phyloP scores from a whole-genome alignment of 2,113 vertebrate genomes.

The Aptenodytes forsteri region DNA sequence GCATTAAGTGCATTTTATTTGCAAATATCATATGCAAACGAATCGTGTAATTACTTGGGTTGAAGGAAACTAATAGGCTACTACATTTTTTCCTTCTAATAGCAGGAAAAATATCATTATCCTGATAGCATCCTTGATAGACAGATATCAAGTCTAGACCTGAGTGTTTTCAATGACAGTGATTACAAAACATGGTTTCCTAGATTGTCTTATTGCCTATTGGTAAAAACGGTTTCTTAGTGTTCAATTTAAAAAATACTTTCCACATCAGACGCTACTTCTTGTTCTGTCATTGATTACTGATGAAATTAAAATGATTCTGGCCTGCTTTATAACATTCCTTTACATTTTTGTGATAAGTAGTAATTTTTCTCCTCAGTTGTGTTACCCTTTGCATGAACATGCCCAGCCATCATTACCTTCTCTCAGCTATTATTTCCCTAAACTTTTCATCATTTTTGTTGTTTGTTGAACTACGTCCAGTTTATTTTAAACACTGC shows the following conservation, averaged over 20 bases:
- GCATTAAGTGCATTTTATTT: constrained; percentile 4
- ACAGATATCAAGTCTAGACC: constrained; percentile 14
- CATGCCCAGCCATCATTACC: constrained; percentile 26
- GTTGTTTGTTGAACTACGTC: constrained; percentile 33
- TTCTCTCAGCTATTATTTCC: constrained; percentile 30
- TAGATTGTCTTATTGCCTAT: not conserved
- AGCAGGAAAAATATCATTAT: constrained; percentile 28
- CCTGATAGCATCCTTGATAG: not conserved
- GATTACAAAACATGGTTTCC: not conserved
- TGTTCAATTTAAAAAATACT: not conserved
- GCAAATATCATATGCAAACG: constrained; percentile 26
- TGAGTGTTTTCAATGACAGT: not conserved
- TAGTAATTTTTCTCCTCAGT: not conserved
- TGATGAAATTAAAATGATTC: not conserved
- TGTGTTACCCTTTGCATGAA: not conserved
- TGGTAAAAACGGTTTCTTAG: not conserved
- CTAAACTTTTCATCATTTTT: constrained; percentile 26
- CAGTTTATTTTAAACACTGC: constrained; percentile 10
- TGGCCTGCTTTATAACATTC: not conserved
- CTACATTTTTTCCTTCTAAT: not conserved
- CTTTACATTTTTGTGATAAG: not conserved
- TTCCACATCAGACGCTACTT: not conserved
- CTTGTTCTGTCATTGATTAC: constrained; percentile 9
- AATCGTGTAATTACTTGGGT: not conserved
- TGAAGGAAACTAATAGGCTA: constrained; percentile 10